Evolutionary conservation across 2,113 vertebrate genomes (phyloP), one percentile per base, ranked within the genome.

Genomic region (Nipponia nippon): DNA sequence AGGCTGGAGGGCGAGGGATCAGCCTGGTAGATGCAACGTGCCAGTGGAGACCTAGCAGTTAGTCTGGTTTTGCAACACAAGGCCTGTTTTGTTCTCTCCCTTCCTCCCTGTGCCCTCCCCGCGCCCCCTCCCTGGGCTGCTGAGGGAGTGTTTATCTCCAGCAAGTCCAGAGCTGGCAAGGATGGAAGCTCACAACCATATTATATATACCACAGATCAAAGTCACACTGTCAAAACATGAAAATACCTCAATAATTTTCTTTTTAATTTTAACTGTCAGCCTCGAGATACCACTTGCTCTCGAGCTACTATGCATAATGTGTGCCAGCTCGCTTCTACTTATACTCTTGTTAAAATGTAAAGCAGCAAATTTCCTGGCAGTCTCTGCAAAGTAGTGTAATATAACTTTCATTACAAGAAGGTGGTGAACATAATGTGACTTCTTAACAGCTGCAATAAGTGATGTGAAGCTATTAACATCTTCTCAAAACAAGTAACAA

Each of bases 401-500:
- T 83, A 40, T 9, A 95, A 62, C 66, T 79, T 89, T 38, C 77
- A 49, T 89, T 93, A 61, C 66, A 46, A 40, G 90, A 84, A 83
- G 76, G 83, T 91, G 87, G 22, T 83, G 94, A 93, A 27, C 87
- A 44, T 83, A 47, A 80, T 83, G 83, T 84, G 87, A 72, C 82
- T 97, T 80, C 75, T 62, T 89, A 93, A 78, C 94, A 95, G 91
- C 87, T 93, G 89, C 86, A 87, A 2, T 47, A 86, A 90, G 63
- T 30, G 77, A 94, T 82, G 95, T 30, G 89, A 46, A 72, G 73
- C 80, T 80, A 69, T 89, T 90, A 83, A 61, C 69, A 46, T 75
- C 89, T 95, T 80, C 85, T 93, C 91, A 89, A 94, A 97, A 82
- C 72, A 92, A 79, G 46, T 77, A 91, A 73, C 61, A 67, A 86